Evolutionary conservation across 2,113 vertebrate genomes (phyloP).

Genomic region (Edolisoma coerulescens): DNA sequence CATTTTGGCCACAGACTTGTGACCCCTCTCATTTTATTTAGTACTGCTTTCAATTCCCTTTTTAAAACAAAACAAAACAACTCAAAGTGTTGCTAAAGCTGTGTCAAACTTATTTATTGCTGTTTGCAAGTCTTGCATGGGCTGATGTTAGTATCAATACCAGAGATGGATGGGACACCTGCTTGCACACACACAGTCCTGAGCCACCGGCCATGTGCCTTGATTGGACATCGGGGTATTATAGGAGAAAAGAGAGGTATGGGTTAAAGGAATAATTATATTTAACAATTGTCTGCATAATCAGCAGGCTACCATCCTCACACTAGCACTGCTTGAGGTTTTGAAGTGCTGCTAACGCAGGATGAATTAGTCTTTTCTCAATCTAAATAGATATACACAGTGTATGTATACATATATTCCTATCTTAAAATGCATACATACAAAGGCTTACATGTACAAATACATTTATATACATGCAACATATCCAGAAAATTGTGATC

Average conservation of each 20-base stretch:
- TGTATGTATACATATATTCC: neutral
- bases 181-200: neutral
- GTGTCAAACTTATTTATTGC: conserved; percentile 41
- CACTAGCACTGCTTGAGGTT: neutral
- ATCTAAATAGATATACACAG: neutral
- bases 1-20: conserved; percentile 54
- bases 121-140: neutral
- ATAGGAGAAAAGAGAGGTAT: neutral
- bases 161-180: neutral
- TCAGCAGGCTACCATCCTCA: neutral
- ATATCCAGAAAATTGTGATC: neutral
- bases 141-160: neutral
- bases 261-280: neutral
- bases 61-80: conserved; percentile 54
- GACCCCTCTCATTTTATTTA: conserved; percentile 55
- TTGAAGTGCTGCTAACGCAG: neutral
- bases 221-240: neutral
- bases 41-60: conserved; percentile 46
- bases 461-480: neutral
- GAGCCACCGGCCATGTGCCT: neutral
- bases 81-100: conserved; percentile 44
- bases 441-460: neutral
- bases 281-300: neutral
- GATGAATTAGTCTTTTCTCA: neutral
- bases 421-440: neutral